Evolutionary conservation across 2,797 vertebrate genomes (phyloP), one percentile per base, ranked within the genome.

Genomic region (Chrysocyon brachyurus): DNA sequence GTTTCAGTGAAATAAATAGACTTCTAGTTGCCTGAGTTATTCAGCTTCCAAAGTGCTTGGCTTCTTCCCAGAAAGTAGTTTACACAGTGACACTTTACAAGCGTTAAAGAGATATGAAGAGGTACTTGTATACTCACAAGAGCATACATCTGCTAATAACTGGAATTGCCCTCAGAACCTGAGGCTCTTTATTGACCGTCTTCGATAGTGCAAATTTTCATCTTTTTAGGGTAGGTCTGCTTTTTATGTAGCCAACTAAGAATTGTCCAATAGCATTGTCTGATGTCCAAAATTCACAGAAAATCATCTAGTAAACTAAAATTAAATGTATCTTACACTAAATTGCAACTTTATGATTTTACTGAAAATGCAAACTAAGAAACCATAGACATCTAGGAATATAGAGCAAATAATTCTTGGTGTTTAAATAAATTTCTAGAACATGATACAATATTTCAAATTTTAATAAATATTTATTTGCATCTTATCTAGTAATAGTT

Each of bases 51-150:
- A 88, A 96, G 86, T 84, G 36, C 70, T 94, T 98, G 97, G 95
- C 96, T 96, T 97, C 79, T 33, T 91, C 94, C 96, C 97, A 98
- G 72, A 96, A 91, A 94, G 86, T 75, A 66, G 66, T 94, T 94
- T 89, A 89, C 87, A 94, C n/a, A 90, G 90, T 91, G 91, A 97
- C 88, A 89, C 70, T 91, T 95, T 88, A 78, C 73, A 72, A 95
- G 84, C 56, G 73, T 93, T 90, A 90, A 96, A 96, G 75, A 93
- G 89, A 96, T 84, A 94, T 90, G 93, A 89, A 97, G 95, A 98
- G 96, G 84, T 70, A 36, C 96, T 96, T 82, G 46, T 0, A n/a
- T n/a, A 84, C 54, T 78, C 86, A 75, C 16, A 94, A 91, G 96
- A 96, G 88, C 79, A 86, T 21, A 77, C 95, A 96, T 96, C 91